A percentile compares a stretch with the other conserved stretches of the same genome.
phyloP scores from a whole-genome alignment of 2,888 invertebrate genomes.

The Diarsia rubi region DNA sequence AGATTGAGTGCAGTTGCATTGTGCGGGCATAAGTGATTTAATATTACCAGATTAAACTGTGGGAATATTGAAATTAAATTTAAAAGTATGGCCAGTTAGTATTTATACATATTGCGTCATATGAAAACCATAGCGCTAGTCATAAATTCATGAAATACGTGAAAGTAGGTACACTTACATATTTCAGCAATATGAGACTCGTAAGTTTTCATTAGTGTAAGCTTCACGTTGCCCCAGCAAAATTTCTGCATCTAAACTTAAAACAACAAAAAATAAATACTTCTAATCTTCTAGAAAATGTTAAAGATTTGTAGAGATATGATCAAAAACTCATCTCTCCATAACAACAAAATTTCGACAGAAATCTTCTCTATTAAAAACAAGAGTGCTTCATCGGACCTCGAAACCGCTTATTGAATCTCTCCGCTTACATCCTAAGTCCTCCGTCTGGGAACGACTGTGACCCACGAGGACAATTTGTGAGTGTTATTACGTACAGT shows the following conservation, averaged over 20 bases:
- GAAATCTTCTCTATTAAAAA: constrained; percentile 3
- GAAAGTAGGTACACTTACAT: background rate
- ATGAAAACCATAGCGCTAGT: too few species aligned
- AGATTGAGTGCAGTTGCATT: constrained; percentile 53
- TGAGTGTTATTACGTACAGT: constrained; percentile 86
- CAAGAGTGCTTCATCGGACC: constrained; percentile 26
- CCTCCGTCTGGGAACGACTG: constrained; percentile 79
- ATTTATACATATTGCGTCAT: background rate
- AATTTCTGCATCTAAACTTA: background rate
- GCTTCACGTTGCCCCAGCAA: background rate
- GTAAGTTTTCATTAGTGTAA: background rate
- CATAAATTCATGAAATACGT: too few species aligned
- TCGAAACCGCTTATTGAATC: constrained; percentile 69
- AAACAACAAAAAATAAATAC: background rate
- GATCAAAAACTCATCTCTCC: background rate
- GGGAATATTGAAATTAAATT: background rate
- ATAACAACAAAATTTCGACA: background rate
- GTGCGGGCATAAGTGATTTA: constrained; percentile 13
- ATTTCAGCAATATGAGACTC: background rate
- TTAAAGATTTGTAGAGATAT: background rate
- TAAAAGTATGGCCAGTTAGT: background rate
- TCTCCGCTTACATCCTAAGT: constrained; percentile 80
- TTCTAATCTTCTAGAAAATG: background rate
- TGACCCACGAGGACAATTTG: constrained; percentile 87
- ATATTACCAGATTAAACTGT: background rate